A percentile compares a stretch with the other conserved stretches of the same genome.
Conservation (phyloP, 1,140 invertebrate genomes). For the Mycetomoellerius zeteki region DNA sequence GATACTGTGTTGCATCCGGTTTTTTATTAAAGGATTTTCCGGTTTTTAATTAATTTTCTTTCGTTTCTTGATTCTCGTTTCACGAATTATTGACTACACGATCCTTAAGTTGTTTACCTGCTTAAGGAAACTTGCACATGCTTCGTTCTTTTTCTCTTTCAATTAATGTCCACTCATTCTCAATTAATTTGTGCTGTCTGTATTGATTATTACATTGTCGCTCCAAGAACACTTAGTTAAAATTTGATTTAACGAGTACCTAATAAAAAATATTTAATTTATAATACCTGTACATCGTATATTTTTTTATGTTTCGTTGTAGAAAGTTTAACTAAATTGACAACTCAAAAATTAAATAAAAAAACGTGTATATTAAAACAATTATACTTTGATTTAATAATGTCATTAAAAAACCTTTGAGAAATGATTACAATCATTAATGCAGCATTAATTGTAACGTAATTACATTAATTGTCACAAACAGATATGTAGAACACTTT, state of each 20-base stretch:
- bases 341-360: background rate
- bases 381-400: background rate
- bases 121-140: constrained; percentile 76
- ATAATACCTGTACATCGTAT: constrained; percentile 54
- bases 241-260: constrained; percentile 64
- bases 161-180: constrained; percentile 80
- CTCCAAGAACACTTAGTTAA: constrained; percentile 69
- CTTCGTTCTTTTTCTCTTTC: constrained; percentile 75
- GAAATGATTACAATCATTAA: background rate
- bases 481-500: background rate
- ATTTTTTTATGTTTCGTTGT: constrained; percentile 42
- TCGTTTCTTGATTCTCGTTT: constrained; percentile 42
- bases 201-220: constrained; percentile 82
- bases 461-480: background rate
- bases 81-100: constrained; percentile 36
- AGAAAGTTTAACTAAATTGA: background rate
- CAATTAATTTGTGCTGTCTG: constrained; percentile 83
- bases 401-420: background rate
- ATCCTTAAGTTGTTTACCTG: constrained; percentile 61
- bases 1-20: background rate
- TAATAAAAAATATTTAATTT: constrained; percentile 67
- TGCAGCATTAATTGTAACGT: background rate
- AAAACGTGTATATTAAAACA: background rate
- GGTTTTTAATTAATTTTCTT: constrained; percentile 59
- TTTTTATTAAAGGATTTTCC: background rate